These are phyloP conservation scores for Oophaga sylvatica DNA, from an alignment of 2,797 vertebrate genomes.

Conservation along the genomic window DNA sequence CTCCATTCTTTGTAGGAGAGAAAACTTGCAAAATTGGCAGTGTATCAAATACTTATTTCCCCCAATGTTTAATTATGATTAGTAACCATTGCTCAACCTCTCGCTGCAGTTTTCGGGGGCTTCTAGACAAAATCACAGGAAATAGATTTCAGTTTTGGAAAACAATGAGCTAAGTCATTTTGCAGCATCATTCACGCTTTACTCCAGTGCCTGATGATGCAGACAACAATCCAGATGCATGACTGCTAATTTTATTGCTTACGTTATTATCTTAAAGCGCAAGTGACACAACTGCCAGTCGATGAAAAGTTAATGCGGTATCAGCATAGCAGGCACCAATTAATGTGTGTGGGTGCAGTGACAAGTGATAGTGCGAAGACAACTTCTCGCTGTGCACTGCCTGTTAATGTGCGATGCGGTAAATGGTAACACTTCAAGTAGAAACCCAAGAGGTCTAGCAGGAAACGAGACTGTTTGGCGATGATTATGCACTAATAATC, in stretches of 20 bases:
- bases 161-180: not conserved
- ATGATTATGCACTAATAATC: slow-evolving; percentile 24
- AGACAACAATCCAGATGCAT: not conserved
- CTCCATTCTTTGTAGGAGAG: too few relatives aligned
- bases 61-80: too few relatives aligned
- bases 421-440: slow-evolving; percentile 20
- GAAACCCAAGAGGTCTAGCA: not conserved
- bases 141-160: not conserved
- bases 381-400: slow-evolving; percentile 6
- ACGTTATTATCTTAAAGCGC: slow-evolving; percentile 19
- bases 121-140: not conserved
- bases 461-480: not conserved
- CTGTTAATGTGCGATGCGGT: slow-evolving; percentile 25
- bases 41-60: too few relatives aligned
- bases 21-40: too few relatives aligned
- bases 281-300: not conserved
- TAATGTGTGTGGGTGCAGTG: slow-evolving; percentile 25
- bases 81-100: not conserved
- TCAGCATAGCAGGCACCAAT: slow-evolving; percentile 13
- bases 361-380: slow-evolving; percentile 15
- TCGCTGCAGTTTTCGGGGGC: not conserved
- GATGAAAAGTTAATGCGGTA: not conserved
- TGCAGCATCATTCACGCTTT: not conserved
- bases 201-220: not conserved
- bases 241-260: slow-evolving; percentile 10